Evolutionary conservation across 2,888 invertebrate species (phyloP), one percentile per base, ranked within the genome.

Genomic region (Acrocera orbiculus): DNA sequence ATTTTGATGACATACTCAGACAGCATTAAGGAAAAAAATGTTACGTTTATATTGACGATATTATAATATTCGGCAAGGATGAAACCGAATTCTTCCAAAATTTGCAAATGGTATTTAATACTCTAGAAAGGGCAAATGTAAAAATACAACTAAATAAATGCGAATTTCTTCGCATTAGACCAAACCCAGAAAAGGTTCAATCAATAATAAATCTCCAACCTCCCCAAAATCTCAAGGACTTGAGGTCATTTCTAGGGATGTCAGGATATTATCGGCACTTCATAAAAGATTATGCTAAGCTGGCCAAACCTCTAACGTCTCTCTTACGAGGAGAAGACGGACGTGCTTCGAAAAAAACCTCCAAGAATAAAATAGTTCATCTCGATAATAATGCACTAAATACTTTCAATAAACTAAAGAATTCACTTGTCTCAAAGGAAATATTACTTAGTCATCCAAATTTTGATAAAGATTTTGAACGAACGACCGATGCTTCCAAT

Each of bases 401-500:
- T n/a, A n/a, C n/a, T n/a, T n/a, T n/a, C n/a, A n/a, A 31, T n/a
- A 8, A 11, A 24, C 5, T 31, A 4, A 22, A 31, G 14, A 20
- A 11, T 23, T 14, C 11, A 4, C 22, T 30, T 4, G n/a, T 20
- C 4, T 20, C 4, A 4, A 19, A 24, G n/a, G 31, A 31, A 9
- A 16, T 31, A 4, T 5, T 30, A 6, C 30, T 20, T 5, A 13
- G 4, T 6, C 23, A 31, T 25, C 33, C 27, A 10, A 26, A 15
- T 13, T 33, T 27, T 14, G 14, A 22, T 14, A 20, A 30, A 19
- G 4, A 9, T 5, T 26, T 26, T 13, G 14, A 26, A 26, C 26
- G n/a, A 4, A 27, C 37, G 5, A 40, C 38, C 8, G 37, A 38
- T 10, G 40, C 40, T 16, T 27, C 27, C 4, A 27, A 27, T 6